A percentile compares a stretch with the other conserved stretches of the same genome.
phyloP scores from a whole-genome alignment of 2,113 vertebrate species.

The Barnardius zonarius region DNA sequence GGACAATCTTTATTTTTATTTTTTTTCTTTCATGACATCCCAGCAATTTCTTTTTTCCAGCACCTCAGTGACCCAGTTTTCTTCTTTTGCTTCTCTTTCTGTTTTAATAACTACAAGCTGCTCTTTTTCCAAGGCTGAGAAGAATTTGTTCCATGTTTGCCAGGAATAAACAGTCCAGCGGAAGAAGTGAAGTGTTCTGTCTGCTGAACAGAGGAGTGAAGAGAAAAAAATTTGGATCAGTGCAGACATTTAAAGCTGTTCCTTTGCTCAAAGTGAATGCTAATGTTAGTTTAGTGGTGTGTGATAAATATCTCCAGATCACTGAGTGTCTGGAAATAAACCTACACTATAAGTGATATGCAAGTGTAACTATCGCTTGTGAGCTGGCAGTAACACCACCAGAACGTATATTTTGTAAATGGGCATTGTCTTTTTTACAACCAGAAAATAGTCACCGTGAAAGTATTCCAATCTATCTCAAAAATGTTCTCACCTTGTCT shows the following conservation, averaged over 20 bases:
- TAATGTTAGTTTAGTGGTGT: background rate
- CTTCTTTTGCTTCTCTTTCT: background rate
- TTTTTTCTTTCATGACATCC: background rate
- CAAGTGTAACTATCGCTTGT: background rate
- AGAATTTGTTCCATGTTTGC: background rate
- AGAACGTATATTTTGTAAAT: background rate
- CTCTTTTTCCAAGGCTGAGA: slow-evolving; percentile 4
- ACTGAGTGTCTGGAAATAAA: background rate
- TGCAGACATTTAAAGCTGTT: slow-evolving; percentile 1
- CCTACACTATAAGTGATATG: background rate
- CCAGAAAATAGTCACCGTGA: background rate
- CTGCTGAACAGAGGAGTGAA: background rate
- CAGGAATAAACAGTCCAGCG: slow-evolving; percentile 23
- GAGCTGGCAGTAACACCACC: background rate
- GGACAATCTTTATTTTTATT: background rate
- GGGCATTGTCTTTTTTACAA: slow-evolving; percentile 13
- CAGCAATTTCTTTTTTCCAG: background rate
- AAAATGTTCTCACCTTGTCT: slow-evolving; percentile 11
- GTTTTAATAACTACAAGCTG: slow-evolving; percentile 25
- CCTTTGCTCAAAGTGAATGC: slow-evolving; percentile 20
- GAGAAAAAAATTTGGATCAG: slow-evolving; percentile 1
- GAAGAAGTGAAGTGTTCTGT: slow-evolving; percentile 26
- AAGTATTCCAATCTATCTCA: slow-evolving; percentile 26
- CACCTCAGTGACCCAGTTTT: background rate
- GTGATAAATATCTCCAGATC: slow-evolving; percentile 14